These are phyloP conservation scores for Coregonus suidteri DNA, from an alignment of 2,797 vertebrate genomes.

Conservation along the genomic window DNA sequence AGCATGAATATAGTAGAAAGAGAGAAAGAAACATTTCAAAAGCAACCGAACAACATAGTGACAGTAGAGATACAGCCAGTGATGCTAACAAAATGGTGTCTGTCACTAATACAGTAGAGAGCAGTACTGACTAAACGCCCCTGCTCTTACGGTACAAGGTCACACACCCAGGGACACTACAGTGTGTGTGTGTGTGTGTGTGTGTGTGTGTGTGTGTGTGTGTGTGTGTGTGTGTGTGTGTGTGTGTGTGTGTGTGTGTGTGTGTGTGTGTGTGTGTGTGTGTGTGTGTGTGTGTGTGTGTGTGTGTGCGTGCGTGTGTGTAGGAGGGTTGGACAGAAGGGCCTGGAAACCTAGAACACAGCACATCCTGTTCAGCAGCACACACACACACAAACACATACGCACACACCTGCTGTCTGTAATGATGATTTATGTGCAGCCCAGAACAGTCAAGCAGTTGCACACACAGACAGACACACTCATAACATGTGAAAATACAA, in stretches of 20 bases:
- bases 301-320: conserved; percentile 11
- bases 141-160: neutral
- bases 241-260: conserved; percentile 16
- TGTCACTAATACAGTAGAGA: neutral
- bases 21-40: neutral
- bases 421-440: conserved; percentile 77
- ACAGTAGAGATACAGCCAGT: neutral
- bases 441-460: conserved; percentile 64
- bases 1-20: neutral
- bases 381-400: conserved; percentile 26
- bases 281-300: neutral
- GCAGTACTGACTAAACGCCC: neutral
- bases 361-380: conserved; percentile 65
- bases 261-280: neutral
- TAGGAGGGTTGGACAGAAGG: conserved; percentile 23
- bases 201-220: conserved; percentile 15
- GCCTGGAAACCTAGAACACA: conserved; percentile 56
- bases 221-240: conserved; percentile 8
- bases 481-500: conserved; percentile 11
- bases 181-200: conserved; percentile 11
- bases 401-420: conserved; percentile 60
- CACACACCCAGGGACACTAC: neutral
- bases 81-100: neutral
- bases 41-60: too few species aligned
- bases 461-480: conserved; percentile 57